Evolutionary conservation across 2,113 vertebrate genomes (phyloP), one percentile per base, ranked within the genome.

Genomic region (Jacana jacana): DNA sequence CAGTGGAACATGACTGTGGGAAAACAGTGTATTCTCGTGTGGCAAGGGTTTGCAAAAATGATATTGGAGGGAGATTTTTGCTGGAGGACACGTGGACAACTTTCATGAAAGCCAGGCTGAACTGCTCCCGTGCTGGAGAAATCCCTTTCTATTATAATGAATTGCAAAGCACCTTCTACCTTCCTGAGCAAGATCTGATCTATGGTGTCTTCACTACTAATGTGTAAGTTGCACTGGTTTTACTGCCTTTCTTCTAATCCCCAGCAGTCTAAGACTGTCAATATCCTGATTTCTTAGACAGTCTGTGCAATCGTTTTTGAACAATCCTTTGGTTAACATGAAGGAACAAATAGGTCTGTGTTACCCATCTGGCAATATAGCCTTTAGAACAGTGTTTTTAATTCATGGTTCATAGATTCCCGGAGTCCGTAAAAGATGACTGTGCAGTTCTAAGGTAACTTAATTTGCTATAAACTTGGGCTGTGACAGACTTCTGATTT

Each of bases 81-180:
- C 98, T 99, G 94, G 99, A 99, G 94, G 99, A 99, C 96, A 99
- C 99, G 0, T 99, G 99, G 99, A 99, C 99, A 49, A 99, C 99
- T 3, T 99, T 99, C 95, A 99, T 98, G 98, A 99, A 99, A 94
- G 99, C 99, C 54, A 97, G 99, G 40, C 98, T 99, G 88, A 99
- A 99, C 94, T 99, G 99, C 96, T 99, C 99, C 35, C 98, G 98
- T 61, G 98, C 99, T 8, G 99, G 98, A 39, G 98, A 99, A 97
- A 98, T 99, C 69, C 98, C 99, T 30, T 99, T 99, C 94, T 99
- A 99, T 97, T 99, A 99, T 75, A 99, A 99, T 5, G 99, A 99
- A 96, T 97, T 99, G 90, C 99, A 99, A 98, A 99, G 99, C 97
- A 99, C 98, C 86, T 99, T 99, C 96, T 98, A 99, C 94, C 98